Evolutionary conservation across 2,797 vertebrate genomes (phyloP).

Genomic region (Gallinago solitaria): DNA sequence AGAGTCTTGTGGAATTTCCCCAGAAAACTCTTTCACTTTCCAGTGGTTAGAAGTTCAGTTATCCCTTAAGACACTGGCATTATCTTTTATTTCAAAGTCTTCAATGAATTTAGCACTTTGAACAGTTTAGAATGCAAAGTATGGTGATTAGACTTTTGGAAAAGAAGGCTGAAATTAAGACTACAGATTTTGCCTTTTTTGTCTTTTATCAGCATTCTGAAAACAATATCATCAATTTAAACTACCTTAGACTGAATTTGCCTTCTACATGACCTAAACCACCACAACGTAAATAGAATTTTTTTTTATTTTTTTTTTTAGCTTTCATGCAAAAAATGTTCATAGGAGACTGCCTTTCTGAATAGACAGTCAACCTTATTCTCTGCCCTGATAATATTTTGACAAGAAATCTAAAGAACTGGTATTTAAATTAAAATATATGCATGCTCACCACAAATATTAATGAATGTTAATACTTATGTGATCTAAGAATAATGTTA

Average conservation of each 20-base stretch:
- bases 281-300: not conserved
- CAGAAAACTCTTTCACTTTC: not conserved
- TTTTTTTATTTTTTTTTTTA: not conserved
- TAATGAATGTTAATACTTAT: not conserved
- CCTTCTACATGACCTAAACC: not conserved
- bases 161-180: not conserved
- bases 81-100: not conserved
- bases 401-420: not conserved
- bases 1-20: not conserved
- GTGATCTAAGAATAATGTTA: not conserved
- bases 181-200: not conserved
- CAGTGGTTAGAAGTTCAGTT: not conserved
- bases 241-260: not conserved
- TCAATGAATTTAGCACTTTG: not conserved
- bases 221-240: not conserved
- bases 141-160: not conserved
- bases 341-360: not conserved
- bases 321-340: not conserved
- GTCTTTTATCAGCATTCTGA: not conserved
- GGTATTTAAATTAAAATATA: not conserved
- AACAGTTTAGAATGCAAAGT: not conserved
- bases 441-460: not conserved
- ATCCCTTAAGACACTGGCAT: not conserved
- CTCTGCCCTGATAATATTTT: not conserved
- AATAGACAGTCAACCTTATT: not conserved